These are phyloP conservation scores for Heliconius ismenius DNA, from an alignment of 2,888 invertebrate species.

Conservation along the genomic window DNA sequence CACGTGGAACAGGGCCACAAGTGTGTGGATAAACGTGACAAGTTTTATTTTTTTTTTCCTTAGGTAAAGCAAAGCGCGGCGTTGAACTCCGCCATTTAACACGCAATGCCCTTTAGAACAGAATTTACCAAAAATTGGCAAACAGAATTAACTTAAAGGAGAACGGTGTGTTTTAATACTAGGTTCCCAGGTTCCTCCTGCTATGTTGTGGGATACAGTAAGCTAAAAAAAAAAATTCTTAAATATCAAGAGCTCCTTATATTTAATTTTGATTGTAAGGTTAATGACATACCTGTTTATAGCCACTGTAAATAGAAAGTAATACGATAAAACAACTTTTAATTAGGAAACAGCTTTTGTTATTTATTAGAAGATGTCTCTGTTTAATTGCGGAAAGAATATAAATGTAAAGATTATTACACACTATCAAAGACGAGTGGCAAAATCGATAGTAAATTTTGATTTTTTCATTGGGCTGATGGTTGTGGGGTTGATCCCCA, in stretches of 20 bases:
- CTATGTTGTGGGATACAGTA: too few species aligned
- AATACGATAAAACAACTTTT: constrained; percentile 8
- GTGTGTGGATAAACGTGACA: too few species aligned
- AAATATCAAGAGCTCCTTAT: background rate
- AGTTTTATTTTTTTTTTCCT: too few species aligned
- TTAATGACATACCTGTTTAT: constrained; percentile 4
- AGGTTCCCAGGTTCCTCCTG: too few species aligned
- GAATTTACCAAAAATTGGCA: too few species aligned
- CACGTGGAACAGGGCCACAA: too few species aligned
- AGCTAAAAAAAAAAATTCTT: background rate
- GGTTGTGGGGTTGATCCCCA: too few species aligned
- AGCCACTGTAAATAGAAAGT: constrained; percentile 6
- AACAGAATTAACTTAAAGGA: too few species aligned
- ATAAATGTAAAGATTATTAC: constrained; percentile 9
- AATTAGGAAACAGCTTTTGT: constrained; percentile 1
- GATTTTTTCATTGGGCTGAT: background rate
- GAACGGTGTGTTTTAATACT: too few species aligned
- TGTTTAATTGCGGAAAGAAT: constrained; percentile 7
- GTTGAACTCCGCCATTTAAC: too few species aligned
- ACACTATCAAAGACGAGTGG: background rate
- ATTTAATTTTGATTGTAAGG: background rate
- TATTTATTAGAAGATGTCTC: constrained; percentile 20
- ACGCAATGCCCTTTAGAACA: too few species aligned
- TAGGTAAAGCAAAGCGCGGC: too few species aligned
- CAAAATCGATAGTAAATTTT: background rate